These are phyloP conservation scores for Chionis minor DNA, from an alignment of 2,113 vertebrate genomes.

Conservation along the genomic window DNA sequence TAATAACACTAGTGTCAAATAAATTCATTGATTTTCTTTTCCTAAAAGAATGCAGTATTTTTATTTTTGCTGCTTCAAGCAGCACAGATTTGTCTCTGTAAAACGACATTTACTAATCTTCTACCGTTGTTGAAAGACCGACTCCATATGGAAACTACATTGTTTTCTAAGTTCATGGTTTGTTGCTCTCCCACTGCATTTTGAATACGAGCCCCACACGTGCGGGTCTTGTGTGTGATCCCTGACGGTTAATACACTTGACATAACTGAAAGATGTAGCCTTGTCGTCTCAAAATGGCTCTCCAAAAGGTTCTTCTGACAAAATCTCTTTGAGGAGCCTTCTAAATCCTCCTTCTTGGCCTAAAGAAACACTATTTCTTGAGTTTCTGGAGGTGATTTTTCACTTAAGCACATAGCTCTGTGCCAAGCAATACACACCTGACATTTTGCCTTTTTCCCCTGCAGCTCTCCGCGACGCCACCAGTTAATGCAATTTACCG, in stretches of 20 bases:
- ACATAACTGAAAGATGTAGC: not conserved
- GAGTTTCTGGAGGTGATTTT: not conserved
- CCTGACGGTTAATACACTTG: not conserved
- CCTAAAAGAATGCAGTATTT: not conserved
- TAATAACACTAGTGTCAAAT: not conserved
- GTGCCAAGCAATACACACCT: not conserved
- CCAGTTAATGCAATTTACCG: not conserved
- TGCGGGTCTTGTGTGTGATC: not conserved
- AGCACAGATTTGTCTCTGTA: not conserved
- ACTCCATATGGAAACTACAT: fast-evolving
- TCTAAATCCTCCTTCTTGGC: not conserved
- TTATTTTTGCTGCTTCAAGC: not conserved
- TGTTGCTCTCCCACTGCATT: not conserved
- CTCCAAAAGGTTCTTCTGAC: not conserved
- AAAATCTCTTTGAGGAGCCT: not conserved
- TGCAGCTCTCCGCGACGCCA: not conserved
- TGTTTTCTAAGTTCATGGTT: not conserved
- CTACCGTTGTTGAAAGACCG: not conserved
- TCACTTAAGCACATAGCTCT: not conserved
- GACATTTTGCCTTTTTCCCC: not conserved
- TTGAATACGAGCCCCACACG: fast-evolving
- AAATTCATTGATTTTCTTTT: not conserved
- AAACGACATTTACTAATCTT: not conserved
- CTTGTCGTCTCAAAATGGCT: not conserved
- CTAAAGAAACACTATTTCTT: not conserved